Conservation (phyloP, 2,888 invertebrate species). For the Sinohyriopsis cumingii region DNA sequence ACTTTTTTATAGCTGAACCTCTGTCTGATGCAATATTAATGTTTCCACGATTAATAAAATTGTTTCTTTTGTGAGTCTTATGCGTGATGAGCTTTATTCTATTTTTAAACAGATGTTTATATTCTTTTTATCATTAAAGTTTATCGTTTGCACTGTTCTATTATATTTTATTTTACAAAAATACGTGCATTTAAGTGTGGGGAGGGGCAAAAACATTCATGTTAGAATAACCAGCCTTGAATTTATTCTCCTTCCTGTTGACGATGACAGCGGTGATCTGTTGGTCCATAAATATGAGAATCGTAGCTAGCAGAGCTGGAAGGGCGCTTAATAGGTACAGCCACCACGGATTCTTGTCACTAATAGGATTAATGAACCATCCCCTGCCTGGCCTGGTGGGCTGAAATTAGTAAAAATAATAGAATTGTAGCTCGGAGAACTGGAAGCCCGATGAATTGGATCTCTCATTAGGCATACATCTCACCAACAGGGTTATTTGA, state of each 20-base stretch:
- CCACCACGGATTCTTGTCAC: constrained; percentile 80
- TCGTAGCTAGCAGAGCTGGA: constrained; percentile 92
- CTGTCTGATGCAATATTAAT: no score
- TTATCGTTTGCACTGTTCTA: no score
- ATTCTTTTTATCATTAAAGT: no score
- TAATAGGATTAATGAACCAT: constrained; percentile 67
- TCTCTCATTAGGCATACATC: constrained; percentile 83
- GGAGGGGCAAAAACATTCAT: no score
- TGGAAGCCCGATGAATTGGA: constrained; percentile 86
- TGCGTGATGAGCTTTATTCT: no score
- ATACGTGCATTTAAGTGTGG: no score
- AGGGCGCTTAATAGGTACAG: constrained; percentile 85
- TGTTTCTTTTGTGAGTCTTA: no score
- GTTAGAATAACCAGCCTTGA: constrained; percentile 78
- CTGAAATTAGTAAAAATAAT: constrained; percentile 29
- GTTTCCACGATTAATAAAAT: no score
- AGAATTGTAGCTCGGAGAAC: constrained; percentile 75
- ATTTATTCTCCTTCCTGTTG: constrained; percentile 97
- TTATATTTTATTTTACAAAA: no score
- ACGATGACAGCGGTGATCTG: constrained; percentile 99
- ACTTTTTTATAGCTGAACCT: no score
- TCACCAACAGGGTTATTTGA: constrained; percentile 61
- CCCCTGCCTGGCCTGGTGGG: constrained; percentile 55
- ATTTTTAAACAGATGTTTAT: no score
- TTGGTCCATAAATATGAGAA: constrained; percentile 98